Percentiles rank a stretch among this genome's conserved stretches.
These are phyloP conservation scores for Amphipoea oculea DNA, from an alignment of 2,888 invertebrate species.

Conservation along the genomic window DNA sequence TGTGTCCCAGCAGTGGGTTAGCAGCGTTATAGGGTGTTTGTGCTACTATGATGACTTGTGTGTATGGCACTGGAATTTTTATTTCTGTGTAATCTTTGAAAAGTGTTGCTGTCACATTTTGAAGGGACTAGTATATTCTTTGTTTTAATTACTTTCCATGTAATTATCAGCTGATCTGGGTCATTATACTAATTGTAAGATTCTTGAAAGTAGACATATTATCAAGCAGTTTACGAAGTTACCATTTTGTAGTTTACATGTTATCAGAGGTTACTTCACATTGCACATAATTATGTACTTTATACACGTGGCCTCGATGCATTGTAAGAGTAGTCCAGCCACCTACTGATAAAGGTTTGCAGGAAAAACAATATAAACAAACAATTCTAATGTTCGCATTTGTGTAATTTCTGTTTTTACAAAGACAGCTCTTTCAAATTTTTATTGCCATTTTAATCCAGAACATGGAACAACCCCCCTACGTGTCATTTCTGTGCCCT, in stretches of 20 bases:
- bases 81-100: background rate
- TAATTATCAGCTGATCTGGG: background rate
- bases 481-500: background rate
- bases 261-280: background rate
- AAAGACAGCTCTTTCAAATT: background rate
- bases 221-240: background rate
- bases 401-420: background rate
- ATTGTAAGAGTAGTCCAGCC: background rate
- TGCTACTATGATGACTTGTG: background rate
- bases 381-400: background rate
- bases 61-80: background rate
- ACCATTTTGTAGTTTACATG: background rate
- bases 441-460: background rate
- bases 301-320: conserved; percentile 8
- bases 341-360: background rate
- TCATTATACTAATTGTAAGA: background rate
- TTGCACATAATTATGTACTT: background rate
- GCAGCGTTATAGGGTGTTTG: too few species aligned
- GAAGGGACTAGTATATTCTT: background rate
- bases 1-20: too few species aligned
- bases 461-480: background rate
- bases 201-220: background rate
- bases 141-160: background rate
- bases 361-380: background rate
- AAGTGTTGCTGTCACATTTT: background rate